A percentile compares a stretch with the other conserved stretches of the same genome.
Conservation (phyloP, 2,888 invertebrate species). For the Brachylomia viminalis region DNA sequence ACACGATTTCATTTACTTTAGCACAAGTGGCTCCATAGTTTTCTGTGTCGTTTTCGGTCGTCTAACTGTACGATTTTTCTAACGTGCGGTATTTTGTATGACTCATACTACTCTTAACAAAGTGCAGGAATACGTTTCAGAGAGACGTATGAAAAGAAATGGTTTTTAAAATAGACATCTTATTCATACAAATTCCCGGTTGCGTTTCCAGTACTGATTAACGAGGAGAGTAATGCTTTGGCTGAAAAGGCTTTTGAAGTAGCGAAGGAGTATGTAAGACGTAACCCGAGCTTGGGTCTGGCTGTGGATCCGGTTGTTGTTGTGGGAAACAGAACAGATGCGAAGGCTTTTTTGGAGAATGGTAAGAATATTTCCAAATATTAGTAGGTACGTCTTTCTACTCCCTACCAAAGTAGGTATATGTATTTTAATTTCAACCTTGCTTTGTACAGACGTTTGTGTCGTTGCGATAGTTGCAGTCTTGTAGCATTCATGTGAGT, state of each 20-base stretch:
- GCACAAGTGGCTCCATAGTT: slow-evolving; percentile 12
- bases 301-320: slow-evolving; percentile 91
- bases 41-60: slow-evolving; percentile 17
- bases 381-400: background rate
- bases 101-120: slow-evolving; percentile 42
- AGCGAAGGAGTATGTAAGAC: slow-evolving; percentile 92
- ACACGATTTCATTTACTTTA: background rate
- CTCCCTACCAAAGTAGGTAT: background rate
- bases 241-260: slow-evolving; percentile 93
- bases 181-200: slow-evolving; percentile 20
- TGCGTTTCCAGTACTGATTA: slow-evolving; percentile 92
- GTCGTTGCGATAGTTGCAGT: slow-evolving; percentile 4
- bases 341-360: slow-evolving; percentile 92
- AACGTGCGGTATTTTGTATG: slow-evolving; percentile 33
- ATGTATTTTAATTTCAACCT: background rate
- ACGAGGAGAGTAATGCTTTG: slow-evolving; percentile 93
- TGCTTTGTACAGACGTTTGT: slow-evolving; percentile 3
- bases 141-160: slow-evolving; percentile 30
- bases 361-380: slow-evolving; percentile 86
- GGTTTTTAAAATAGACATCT: slow-evolving; percentile 37
- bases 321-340: slow-evolving; percentile 93
- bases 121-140: slow-evolving; percentile 40
- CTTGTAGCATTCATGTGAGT: slow-evolving; percentile 21
- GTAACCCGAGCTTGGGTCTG: slow-evolving; percentile 92
- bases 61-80: slow-evolving; percentile 23